These are phyloP conservation scores for Mesorhabditis sp. DNA, from an alignment of 2,888 invertebrate species.

Conservation along the genomic window DNA sequence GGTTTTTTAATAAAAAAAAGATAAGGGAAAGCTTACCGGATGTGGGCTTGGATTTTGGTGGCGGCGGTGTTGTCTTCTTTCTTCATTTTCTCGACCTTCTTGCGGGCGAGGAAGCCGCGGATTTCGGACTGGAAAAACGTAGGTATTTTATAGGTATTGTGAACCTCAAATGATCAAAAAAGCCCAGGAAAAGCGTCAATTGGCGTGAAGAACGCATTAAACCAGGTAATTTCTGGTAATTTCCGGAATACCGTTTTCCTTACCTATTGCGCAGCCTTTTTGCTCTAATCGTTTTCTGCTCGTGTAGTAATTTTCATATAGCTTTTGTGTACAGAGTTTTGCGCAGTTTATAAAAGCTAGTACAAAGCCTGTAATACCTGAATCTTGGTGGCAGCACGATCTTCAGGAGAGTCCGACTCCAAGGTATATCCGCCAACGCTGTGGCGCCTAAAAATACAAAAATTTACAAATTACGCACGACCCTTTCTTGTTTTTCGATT, in stretches of 20 bases:
- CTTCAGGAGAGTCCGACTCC: conserved; percentile 47
- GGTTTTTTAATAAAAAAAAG: no score
- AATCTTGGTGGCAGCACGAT: conserved; percentile 54
- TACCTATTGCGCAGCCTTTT: no score
- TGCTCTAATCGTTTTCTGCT: no score
- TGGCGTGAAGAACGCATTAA: no score
- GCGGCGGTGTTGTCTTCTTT: conserved; percentile 84
- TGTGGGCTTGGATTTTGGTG: conserved; percentile 85
- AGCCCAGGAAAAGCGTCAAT: neutral
- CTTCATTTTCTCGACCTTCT: conserved; percentile 65
- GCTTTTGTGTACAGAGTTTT: no score
- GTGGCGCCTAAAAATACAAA: conserved; percentile 39
- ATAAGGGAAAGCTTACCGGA: conserved; percentile 64
- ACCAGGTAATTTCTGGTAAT: no score
- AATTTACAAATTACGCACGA: neutral
- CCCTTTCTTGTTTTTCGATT: no score
- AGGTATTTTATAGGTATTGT: neutral
- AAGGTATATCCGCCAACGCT: conserved; percentile 52
- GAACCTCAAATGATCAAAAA: neutral
- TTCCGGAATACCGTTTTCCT: no score
- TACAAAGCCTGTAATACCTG: conserved; percentile 16
- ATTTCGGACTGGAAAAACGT: conserved; percentile 42
- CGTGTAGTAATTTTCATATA: no score
- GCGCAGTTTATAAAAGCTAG: neutral
- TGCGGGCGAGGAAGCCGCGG: conserved; percentile 52